A percentile compares a stretch with the other conserved stretches of the same genome.
These are phyloP conservation scores for Cephus sareptanus DNA, from an alignment of 2,888 invertebrate species.

Conservation along the genomic window DNA sequence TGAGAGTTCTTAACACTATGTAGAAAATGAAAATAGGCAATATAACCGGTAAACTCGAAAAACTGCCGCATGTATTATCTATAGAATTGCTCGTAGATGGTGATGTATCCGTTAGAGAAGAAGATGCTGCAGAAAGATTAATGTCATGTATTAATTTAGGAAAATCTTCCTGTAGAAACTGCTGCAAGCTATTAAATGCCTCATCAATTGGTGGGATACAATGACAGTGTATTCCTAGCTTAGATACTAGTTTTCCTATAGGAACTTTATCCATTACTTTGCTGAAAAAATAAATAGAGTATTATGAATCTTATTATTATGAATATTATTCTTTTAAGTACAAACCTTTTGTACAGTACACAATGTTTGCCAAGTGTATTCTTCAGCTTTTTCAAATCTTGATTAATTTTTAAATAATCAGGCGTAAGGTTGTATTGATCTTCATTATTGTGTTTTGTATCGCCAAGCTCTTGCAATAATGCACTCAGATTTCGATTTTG, in stretches of 20 bases:
- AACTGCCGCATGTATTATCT: slow-evolving; percentile 50
- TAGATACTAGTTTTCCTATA: slow-evolving; percentile 53
- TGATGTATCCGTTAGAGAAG: slow-evolving; percentile 27
- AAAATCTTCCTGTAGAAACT: slow-evolving; percentile 62
- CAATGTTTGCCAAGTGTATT: slow-evolving; percentile 53
- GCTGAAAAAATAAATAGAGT: slow-evolving; percentile 35
- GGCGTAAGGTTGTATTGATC: slow-evolving; percentile 59
- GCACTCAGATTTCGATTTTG: slow-evolving; percentile 51
- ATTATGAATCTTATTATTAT: not conserved
- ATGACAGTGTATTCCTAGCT: slow-evolving; percentile 55
- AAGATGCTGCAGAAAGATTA: slow-evolving; percentile 45
- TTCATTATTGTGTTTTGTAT: slow-evolving; percentile 37
- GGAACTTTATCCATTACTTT: slow-evolving; percentile 54
- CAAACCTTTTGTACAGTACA: slow-evolving; percentile 52
- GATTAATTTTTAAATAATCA: slow-evolving; percentile 50
- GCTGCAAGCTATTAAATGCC: slow-evolving; percentile 59
- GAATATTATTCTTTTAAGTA: not conserved
- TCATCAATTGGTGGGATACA: slow-evolving; percentile 61
- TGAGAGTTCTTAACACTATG: not conserved
- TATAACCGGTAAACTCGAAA: slow-evolving; percentile 58
- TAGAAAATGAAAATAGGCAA: slow-evolving; percentile 17
- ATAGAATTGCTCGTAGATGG: slow-evolving; percentile 25
- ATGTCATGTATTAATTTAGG: slow-evolving; percentile 58
- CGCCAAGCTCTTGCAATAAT: slow-evolving; percentile 50
- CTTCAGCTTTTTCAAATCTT: slow-evolving; percentile 53